phyloP scores from a whole-genome alignment of 2,797 vertebrate genomes.

The Acipenser ruthenus region DNA sequence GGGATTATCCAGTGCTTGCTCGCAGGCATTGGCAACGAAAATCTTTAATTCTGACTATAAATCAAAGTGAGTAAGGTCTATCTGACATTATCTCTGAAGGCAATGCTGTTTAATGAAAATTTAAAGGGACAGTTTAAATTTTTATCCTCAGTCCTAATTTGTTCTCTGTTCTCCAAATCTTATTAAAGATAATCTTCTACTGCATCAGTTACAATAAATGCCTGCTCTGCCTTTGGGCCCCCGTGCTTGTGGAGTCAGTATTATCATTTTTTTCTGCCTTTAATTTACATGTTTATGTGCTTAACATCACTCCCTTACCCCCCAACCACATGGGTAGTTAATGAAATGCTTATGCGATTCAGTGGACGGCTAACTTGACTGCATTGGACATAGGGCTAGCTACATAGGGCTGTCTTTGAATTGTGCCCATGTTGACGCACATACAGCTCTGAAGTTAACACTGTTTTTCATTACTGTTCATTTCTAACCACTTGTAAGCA shows the following conservation, averaged over 20 bases:
- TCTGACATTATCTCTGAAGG: slow-evolving; percentile 9
- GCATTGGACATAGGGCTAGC: too few species aligned
- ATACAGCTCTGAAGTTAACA: too few species aligned
- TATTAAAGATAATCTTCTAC: slow-evolving; percentile 14
- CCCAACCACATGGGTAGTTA: not conserved
- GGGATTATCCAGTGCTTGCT: not conserved
- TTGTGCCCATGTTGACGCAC: too few species aligned
- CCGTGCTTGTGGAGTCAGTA: not conserved
- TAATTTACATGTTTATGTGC: not conserved
- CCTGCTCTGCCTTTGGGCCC: not conserved
- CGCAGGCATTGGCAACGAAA: slow-evolving; percentile 5
- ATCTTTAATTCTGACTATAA: slow-evolving; percentile 24
- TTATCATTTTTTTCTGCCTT: not conserved
- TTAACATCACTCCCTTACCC: not conserved
- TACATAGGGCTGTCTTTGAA: too few species aligned
- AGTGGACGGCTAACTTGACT: too few species aligned
- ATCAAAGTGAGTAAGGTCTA: slow-evolving; percentile 20
- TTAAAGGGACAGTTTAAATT: slow-evolving; percentile 31
- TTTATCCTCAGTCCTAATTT: slow-evolving; percentile 19
- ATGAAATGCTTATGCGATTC: not conserved
- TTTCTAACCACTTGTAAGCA: too few species aligned
- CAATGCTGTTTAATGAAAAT: slow-evolving; percentile 24
- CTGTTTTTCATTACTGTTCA: too few species aligned
- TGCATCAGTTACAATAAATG: slow-evolving; percentile 19
- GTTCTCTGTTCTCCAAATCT: slow-evolving; percentile 20